A percentile compares a stretch with the other conserved stretches of the same genome.
phyloP scores from a whole-genome alignment of 2,888 invertebrate species.

The Perizoma flavofasciatum region DNA sequence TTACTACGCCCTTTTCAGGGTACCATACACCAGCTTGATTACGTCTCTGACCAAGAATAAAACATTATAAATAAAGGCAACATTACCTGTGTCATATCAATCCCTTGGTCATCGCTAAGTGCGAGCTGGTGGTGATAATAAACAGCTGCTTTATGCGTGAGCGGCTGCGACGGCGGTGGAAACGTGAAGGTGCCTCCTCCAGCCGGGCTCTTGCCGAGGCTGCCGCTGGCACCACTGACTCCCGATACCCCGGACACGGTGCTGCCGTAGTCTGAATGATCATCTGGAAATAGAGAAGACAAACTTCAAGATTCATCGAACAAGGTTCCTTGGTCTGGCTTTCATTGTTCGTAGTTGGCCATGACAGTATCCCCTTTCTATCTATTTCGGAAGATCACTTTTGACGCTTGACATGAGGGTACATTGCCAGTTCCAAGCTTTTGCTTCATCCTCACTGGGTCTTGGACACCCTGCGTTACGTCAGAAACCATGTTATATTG shows the following conservation, averaged over 20 bases:
- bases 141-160: slow-evolving; percentile 90
- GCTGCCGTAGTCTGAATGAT: slow-evolving; percentile 87
- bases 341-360: too few relatives aligned
- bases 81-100: slow-evolving; percentile 91
- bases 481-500: too few relatives aligned
- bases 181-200: slow-evolving; percentile 89
- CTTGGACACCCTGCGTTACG: too few relatives aligned
- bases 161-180: slow-evolving; percentile 87
- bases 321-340: too few relatives aligned
- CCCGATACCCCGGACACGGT: slow-evolving; percentile 85
- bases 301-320: not conserved
- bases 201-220: slow-evolving; percentile 86
- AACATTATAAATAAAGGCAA: not conserved
- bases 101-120: slow-evolving; percentile 93
- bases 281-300: slow-evolving; percentile 75
- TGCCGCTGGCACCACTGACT: slow-evolving; percentile 78
- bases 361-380: too few relatives aligned
- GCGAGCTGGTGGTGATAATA: slow-evolving; percentile 93
- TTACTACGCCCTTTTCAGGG: too few relatives aligned
- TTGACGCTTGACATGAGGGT: too few relatives aligned
- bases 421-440: too few relatives aligned
- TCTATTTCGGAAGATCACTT: too few relatives aligned
- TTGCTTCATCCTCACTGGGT: too few relatives aligned
- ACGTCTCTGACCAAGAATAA: too few relatives aligned
- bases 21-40: too few relatives aligned